Conservation (phyloP, 2,797 vertebrate genomes). For the Alcedo atthis region DNA sequence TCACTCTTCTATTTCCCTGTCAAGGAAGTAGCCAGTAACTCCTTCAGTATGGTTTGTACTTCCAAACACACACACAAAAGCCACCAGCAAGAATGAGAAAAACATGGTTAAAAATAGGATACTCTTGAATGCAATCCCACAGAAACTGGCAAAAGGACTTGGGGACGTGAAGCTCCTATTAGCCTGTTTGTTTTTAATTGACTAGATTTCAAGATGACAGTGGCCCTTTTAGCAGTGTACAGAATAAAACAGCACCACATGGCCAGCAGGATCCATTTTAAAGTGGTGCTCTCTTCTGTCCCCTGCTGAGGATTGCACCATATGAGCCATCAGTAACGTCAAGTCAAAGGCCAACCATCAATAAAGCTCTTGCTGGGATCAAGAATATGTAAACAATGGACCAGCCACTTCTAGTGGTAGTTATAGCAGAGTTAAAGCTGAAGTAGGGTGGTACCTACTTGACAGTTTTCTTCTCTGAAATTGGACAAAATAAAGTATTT, state of each 20-base stretch:
- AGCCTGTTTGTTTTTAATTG: constrained; percentile 41
- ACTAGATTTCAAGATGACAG: constrained; percentile 33
- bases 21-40: neutral
- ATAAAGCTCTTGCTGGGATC: constrained; percentile 51
- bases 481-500: neutral
- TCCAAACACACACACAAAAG: neutral
- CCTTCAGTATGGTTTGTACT: neutral
- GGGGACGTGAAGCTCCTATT: neutral
- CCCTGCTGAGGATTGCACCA: constrained; percentile 39
- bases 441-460: neutral
- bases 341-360: constrained; percentile 63
- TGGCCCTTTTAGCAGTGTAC: constrained; percentile 5
- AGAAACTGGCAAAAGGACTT: neutral
- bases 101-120: neutral
- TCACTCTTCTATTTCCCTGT: neutral
- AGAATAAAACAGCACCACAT: constrained; percentile 46
- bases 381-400: constrained; percentile 46
- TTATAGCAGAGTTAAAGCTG: neutral
- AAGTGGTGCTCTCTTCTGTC: constrained; percentile 18
- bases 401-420: neutral
- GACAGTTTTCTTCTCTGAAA: neutral
- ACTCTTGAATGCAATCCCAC: neutral
- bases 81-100: neutral
- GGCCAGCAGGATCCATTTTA: constrained; percentile 47
- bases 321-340: constrained; percentile 47